A percentile compares a stretch with the other conserved stretches of the same genome.
Evolutionary conservation across 1,140 invertebrate genomes (phyloP).

Genomic region (Caenorhabditis inopinata): DNA sequence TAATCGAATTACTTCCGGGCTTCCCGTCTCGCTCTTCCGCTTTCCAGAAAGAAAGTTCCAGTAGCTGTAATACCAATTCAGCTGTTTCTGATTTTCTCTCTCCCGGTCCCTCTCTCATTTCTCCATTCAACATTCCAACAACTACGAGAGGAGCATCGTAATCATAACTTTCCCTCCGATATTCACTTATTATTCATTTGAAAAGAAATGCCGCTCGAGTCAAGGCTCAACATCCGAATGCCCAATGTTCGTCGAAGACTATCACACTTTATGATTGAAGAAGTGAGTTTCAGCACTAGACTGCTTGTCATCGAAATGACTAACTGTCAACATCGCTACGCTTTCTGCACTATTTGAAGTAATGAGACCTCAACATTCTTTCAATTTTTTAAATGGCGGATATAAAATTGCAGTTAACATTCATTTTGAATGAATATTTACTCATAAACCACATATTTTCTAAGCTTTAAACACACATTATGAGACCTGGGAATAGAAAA

Average conservation of each 20-base stretch:
- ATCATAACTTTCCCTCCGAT: background rate
- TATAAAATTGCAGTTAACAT: too few relatives aligned
- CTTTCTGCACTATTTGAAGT: too few relatives aligned
- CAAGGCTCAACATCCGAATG: slow-evolving; percentile 20
- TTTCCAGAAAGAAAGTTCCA: slow-evolving; percentile 13
- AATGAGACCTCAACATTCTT: too few relatives aligned
- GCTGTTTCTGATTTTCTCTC: slow-evolving; percentile 14
- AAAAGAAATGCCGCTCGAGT: slow-evolving; percentile 22
- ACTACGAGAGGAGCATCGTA: background rate
- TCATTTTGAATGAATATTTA: too few relatives aligned
- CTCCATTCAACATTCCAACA: background rate
- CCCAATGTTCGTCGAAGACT: slow-evolving; percentile 24
- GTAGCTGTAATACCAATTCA: background rate
- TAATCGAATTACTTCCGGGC: slow-evolving; percentile 23
- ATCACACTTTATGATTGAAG: slow-evolving; percentile 28
- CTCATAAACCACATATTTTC: too few relatives aligned
- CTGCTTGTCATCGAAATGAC: background rate
- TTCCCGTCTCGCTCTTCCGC: background rate
- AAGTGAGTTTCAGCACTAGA: background rate
- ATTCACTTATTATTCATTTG: background rate
- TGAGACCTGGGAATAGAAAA: too few relatives aligned
- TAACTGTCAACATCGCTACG: too few relatives aligned
- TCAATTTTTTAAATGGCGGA: too few relatives aligned
- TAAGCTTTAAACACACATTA: too few relatives aligned
- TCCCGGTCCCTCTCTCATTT: too few relatives aligned